Base-by-base conservation (phyloP, 2,113 vertebrate species). In the Mesocricetus auratus region DNA sequence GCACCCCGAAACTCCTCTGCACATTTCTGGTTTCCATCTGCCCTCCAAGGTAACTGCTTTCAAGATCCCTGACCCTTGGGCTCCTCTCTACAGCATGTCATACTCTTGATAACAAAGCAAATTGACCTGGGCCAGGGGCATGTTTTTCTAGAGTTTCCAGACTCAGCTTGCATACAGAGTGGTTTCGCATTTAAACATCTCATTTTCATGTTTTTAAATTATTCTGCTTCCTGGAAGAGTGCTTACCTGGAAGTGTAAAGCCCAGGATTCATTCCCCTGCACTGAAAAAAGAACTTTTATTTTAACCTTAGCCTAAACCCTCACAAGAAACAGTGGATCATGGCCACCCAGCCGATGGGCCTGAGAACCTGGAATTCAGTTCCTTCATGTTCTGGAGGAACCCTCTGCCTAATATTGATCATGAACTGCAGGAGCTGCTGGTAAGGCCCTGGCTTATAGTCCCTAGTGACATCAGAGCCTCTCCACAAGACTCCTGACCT, bases 341-440 rank as follows among this genome's bases (percentile, higher is more conserved):
- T 17, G 94, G 9, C 33, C 42, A 24, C 0, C 0, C 31, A 22
- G 13, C 86, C 0, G 2, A 53, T 31, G 64, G 86, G 0, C 3
- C 79, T 0, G 97, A 98, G 11, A 69, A 83, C 0, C 56, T 96
- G 0, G 86, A 99, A 94, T 99, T 99, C 89, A 98, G 97, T 95
- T 99, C 98, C 94, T 99, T 99, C 97, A 95, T 99, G 85, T 99
- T 99, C 97, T 99, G 99, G 99, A 99, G 99, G 93, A 97, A 95
- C 0, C 99, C 99, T 1, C 95, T 99, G 95, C 99, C 99, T 60
- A 97, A 93, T 82, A 98, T 99, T 1, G 99, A 99, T 26, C 97
- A 90, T 1, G 98, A 99, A 11, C 98, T 99, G 36, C 98, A 99
- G 96, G 99, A 99, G 7, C 85, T 99, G 53, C 97, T 99, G 99